phyloP scores from a whole-genome alignment of 2,113 vertebrate species.

The Trogon surrucura region DNA sequence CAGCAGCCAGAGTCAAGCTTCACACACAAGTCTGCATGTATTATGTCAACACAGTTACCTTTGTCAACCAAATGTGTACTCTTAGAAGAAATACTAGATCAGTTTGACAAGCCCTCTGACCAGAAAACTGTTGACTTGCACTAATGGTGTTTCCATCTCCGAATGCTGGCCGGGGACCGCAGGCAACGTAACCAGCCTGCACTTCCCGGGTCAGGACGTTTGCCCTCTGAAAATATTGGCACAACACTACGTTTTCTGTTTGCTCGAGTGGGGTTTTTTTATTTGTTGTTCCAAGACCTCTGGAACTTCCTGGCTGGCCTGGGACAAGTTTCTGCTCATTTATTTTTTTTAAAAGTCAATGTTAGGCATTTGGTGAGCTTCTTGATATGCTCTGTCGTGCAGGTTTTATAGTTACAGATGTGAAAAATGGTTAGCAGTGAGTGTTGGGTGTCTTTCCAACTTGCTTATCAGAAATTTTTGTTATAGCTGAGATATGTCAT shows the following conservation, averaged over 20 bases:
- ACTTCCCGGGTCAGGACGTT: background rate
- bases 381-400: background rate
- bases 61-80: constrained; percentile 32
- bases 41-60: constrained; percentile 28
- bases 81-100: background rate
- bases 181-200: background rate
- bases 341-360: fast-evolving
- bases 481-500: background rate
- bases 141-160: background rate
- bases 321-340: background rate
- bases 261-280: background rate
- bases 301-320: constrained; percentile 56
- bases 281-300: constrained; percentile 51
- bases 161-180: background rate
- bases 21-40: background rate
- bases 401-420: background rate
- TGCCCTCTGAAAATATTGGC: constrained; percentile 1
- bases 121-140: background rate
- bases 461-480: background rate
- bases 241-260: constrained; percentile 2
- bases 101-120: constrained; percentile 8
- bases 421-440: background rate
- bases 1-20: background rate
- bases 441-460: background rate
- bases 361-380: background rate